phyloP scores from a whole-genome alignment of 2,113 vertebrate genomes.

The Empidonax traillii region DNA sequence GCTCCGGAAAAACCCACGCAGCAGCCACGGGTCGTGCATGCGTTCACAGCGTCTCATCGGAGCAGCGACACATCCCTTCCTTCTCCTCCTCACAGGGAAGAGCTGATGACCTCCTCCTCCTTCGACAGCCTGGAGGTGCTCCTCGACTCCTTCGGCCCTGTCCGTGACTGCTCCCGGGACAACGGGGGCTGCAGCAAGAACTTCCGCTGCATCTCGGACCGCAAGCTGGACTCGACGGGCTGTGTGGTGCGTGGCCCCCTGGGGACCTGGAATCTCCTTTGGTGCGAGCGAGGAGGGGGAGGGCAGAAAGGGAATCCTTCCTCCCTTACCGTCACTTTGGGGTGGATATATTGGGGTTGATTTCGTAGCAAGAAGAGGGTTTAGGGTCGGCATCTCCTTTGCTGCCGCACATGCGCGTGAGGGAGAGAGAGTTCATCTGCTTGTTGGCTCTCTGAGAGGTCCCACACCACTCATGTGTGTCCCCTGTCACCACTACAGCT shows the following conservation, averaged over 20 bases:
- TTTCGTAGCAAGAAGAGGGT: not conserved
- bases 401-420: accelerated
- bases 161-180: slow-evolving; percentile 93
- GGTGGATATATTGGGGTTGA: not conserved
- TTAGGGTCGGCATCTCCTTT: not conserved
- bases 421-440: not conserved
- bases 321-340: accelerated
- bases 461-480: accelerated
- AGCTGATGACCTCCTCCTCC: slow-evolving; percentile 97
- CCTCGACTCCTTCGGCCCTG: slow-evolving; percentile 94
- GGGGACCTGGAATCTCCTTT: accelerated
- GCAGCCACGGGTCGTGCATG: accelerated
- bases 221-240: slow-evolving; percentile 94
- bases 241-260: slow-evolving; percentile 85
- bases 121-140: slow-evolving; percentile 98
- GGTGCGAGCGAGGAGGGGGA: not conserved
- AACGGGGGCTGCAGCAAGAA: slow-evolving; percentile 98
- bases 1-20: not conserved
- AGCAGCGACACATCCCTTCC: not conserved
- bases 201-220: slow-evolving; percentile 94
- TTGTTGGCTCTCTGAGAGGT: not conserved
- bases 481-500: not conserved
- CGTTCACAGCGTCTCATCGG: accelerated
- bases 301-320: not conserved
- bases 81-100: slow-evolving; percentile 80